phyloP scores from a whole-genome alignment of 2,797 vertebrate species.

The Spinus pinus region DNA sequence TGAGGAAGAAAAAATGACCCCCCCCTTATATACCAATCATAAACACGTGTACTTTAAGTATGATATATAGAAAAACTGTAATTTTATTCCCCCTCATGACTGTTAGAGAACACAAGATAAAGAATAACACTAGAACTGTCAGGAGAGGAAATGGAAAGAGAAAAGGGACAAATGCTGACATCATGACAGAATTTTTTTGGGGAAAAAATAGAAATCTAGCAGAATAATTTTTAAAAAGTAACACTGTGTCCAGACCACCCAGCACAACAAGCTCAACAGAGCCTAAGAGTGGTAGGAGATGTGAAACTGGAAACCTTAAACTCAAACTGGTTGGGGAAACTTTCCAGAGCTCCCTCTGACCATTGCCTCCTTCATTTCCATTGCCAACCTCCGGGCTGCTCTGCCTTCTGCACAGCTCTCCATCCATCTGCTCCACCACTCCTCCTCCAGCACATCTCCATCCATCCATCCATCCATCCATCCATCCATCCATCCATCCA shows the following conservation, averaged over 20 bases:
- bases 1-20: not conserved
- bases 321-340: accelerated
- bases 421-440: not conserved
- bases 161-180: not conserved
- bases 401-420: not conserved
- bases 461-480: not conserved
- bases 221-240: not conserved
- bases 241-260: not conserved
- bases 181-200: not conserved
- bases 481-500: not conserved
- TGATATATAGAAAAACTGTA: not conserved
- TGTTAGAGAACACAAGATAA: not conserved
- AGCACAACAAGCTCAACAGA: not conserved
- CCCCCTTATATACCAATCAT: not conserved
- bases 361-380: accelerated
- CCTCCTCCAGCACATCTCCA: not conserved
- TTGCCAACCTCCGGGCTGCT: accelerated
- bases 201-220: not conserved
- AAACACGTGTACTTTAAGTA: not conserved
- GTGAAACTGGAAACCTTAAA: not conserved
- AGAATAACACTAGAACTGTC: not conserved
- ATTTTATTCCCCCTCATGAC: not conserved
- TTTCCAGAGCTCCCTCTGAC: not conserved
- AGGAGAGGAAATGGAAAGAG: not conserved
- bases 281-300: not conserved